Evolutionary conservation across 2,797 vertebrate species (phyloP), one percentile per base, ranked within the genome.

Genomic region (Eupleurogrammus muticus): DNA sequence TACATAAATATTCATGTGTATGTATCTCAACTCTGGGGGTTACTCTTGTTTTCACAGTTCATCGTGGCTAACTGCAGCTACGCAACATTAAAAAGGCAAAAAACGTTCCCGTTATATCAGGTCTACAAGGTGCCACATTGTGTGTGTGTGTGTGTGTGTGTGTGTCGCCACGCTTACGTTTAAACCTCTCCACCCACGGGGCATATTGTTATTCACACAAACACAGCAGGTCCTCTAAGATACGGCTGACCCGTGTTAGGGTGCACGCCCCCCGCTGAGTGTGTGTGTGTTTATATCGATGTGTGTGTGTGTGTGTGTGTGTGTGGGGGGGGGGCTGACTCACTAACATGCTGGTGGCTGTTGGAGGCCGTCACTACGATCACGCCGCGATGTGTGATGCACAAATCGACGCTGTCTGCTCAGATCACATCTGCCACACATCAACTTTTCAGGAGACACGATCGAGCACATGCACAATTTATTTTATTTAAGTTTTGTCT

Each of bases 241-340:
- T 64, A 57, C 13, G 40, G 34, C 53, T 75, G 73, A 82, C 76
- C 79, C 7, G 21, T 53, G 76, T 80, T 58, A 23, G 42, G 23
- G 49, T 36, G 2, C 50, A 9, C 10, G 47, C 67, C 13, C 40
- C 2, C 0, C 0, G 0, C 8, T 36, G n/a, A n/a, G n/a, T n/a
- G n/a, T 42, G 40, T 16, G 5, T 42, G 13, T 56, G 35, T 76
- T 5, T 80, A 20, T 62, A 7, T 67, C 23, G 80, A 48, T 83
- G 9, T 72, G n/a, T 61, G 17, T 47, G 32, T 73, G 48, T 76
- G 75, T 64, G 75, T 87, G 73, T 81, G 71, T 51, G 71, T 64
- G 73, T n/a, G n/a, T n/a, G n/a, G n/a, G 81, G 79, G 63, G 79
- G 76, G 75, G 87, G 80, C 85, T 90, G 87, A 90, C 73, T 92